Base-by-base conservation (phyloP, 1,140 invertebrate species). In the Melitaea cinxia region DNA sequence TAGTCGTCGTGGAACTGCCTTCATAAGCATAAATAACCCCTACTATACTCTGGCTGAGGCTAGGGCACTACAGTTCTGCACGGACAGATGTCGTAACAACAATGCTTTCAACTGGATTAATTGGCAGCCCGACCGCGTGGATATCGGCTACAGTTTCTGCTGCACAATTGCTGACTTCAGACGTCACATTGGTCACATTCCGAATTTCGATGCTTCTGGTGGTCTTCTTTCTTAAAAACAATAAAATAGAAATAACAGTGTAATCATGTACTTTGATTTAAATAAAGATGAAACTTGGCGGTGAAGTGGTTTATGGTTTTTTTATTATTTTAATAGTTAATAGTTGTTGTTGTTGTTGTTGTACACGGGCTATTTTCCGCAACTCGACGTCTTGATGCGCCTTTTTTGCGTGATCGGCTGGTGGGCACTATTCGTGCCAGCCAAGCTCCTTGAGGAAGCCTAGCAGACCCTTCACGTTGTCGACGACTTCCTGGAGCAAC, bases 21-120 rank as follows among this genome's bases (percentile, higher is more conserved):
- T 95, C 62, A 76, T 95, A 1, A 92, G 93, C 21, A 85, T 94
- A 14, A 95, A 95, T 77, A 94, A 95, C 82, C 94, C 94, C 0
- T 93, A 94, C 70, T 86, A 89, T 62, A 86, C 82, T 0, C 30
- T 80, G 6, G 74, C 83, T 0, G 75, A 89, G 45, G 84, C 83
- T 12, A 72, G 89, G 1, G 75, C 67, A 0, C 84, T 93, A 57
- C 85, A 90, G 15, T 91, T 95, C 75, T 94, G 94, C 71, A 87
- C 83, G 0, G 92, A 94, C 81, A 81, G 92, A 1, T 92, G 92
- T 37, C 74, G 83, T 14, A 85, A 86, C 66, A 91, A 93, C 62
- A 68, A 68, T 9, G 93, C 93, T 79, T 86, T 94, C 50, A 82
- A 74, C 56, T 94, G 93, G 93, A 55, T 91, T 42, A 71, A 70